Conservation (phyloP, 2,113 vertebrate species). For the Podiceps cristatus region DNA sequence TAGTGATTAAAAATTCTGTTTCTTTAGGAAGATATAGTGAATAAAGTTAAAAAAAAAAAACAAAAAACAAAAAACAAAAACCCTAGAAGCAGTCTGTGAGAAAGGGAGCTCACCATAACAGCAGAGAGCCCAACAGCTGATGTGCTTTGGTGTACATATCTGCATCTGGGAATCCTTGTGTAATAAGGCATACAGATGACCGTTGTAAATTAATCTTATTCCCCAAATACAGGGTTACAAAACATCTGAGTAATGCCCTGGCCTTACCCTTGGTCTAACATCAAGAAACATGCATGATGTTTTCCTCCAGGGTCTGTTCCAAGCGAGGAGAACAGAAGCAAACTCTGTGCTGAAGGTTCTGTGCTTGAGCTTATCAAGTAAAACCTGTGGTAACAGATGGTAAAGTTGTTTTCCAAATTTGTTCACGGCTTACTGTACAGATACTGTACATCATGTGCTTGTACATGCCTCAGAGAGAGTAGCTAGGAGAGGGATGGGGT, state of each 20-base stretch:
- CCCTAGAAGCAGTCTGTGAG: not conserved
- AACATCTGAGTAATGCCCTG: not conserved
- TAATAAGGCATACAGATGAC: not conserved
- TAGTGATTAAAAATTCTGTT: not conserved
- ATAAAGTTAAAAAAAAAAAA: not conserved
- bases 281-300: not conserved
- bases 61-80: no score
- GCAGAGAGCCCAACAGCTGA: not conserved
- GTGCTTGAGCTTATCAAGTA: not conserved
- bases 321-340: not conserved
- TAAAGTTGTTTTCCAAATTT: not conserved
- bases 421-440: not conserved
- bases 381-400: slow-evolving; percentile 5
- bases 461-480: rapidly evolving
- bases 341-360: not conserved
- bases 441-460: not conserved
- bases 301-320: not conserved
- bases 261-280: not conserved
- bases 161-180: not conserved
- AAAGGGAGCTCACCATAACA: not conserved
- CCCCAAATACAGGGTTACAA: not conserved
- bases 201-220: not conserved
- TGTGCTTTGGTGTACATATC: not conserved
- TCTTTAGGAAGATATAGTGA: not conserved
- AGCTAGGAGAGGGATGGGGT: not conserved